Base-by-base conservation (phyloP, 2,113 vertebrate species). In the Oxyura jamaicensis region DNA sequence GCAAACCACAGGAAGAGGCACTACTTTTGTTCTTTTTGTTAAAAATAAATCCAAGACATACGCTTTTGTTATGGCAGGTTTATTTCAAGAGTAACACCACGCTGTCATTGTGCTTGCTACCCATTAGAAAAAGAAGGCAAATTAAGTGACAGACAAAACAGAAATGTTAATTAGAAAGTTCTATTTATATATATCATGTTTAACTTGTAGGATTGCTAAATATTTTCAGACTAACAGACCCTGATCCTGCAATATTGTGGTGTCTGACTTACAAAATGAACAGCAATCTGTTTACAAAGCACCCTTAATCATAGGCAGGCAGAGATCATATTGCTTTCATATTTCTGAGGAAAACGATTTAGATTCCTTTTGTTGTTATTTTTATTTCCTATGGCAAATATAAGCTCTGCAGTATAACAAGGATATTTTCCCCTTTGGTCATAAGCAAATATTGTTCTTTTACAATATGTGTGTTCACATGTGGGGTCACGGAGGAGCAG, bases 141-240 rank as follows among this genome's bases (percentile, higher is more conserved):
- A 77, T 74, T 86, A 94, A 88, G 62, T 88, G 95, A 88, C 96
- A 97, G 93, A 93, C 58, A 83, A 95, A 97, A 96, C 85, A 65
- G 89, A 96, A 95, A 96, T 87, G 60, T 86, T 97, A 96, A 97
- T 96, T 97, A 94, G 71, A 73, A 93, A 69, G 65, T 90, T 91
- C 94, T 93, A 91, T 88, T 93, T 94, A 46, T 96, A 91, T 66
- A 52, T n/a, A 69, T 42, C 55, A 26, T 10, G 19, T 94, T 93
- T 94, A 85, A 95, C 87, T 91, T 86, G 66, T 79, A 93, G 33
- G 36, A 42, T 66, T 93, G 60, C 75, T 95, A 91, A 86, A 41
- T 88, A 85, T 79, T 94, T 91, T 80, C 56, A 91, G n/a, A 60
- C 69, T 91, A 62, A 29, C 55, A 91, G 75, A 81, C 72, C 74